Evolutionary conservation across 2,888 invertebrate species (phyloP).

Genomic region (Callosobruchus maculatus): DNA sequence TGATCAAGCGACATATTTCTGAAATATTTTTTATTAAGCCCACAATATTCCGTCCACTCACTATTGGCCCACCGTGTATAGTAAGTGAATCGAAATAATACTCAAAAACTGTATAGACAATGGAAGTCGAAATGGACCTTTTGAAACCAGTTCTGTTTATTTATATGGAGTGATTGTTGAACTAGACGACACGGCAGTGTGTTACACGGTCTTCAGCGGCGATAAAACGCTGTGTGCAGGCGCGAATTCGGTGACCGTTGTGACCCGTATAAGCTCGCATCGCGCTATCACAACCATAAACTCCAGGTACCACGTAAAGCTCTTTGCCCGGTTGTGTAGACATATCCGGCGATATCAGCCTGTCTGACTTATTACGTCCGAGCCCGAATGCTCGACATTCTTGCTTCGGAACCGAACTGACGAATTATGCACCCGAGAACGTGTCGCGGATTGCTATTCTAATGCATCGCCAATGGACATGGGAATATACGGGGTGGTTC

Average conservation of each 20-base stretch:
- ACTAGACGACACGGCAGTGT: background rate
- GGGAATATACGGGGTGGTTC: background rate
- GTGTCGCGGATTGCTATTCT: background rate
- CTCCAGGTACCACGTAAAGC: constrained; percentile 40
- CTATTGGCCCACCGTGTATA: too few relatives aligned
- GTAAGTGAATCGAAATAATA: too few relatives aligned
- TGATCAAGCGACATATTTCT: too few relatives aligned
- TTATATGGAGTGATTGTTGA: background rate
- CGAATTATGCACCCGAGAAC: background rate
- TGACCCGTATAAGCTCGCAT: constrained; percentile 29
- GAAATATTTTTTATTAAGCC: too few relatives aligned
- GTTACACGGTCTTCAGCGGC: background rate
- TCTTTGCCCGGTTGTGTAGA: constrained; percentile 32
- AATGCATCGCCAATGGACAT: background rate
- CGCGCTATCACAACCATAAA: constrained; percentile 38
- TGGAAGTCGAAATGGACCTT: too few relatives aligned
- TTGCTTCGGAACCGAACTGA: background rate
- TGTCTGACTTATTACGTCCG: background rate
- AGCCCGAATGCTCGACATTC: background rate
- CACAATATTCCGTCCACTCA: too few relatives aligned
- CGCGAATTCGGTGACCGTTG: constrained; percentile 14
- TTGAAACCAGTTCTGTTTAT: background rate
- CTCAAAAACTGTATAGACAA: too few relatives aligned
- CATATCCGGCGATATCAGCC: background rate
- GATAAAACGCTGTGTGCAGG: background rate